phyloP scores from a whole-genome alignment of 2,888 invertebrate species.

The Argyresthia albistria region DNA sequence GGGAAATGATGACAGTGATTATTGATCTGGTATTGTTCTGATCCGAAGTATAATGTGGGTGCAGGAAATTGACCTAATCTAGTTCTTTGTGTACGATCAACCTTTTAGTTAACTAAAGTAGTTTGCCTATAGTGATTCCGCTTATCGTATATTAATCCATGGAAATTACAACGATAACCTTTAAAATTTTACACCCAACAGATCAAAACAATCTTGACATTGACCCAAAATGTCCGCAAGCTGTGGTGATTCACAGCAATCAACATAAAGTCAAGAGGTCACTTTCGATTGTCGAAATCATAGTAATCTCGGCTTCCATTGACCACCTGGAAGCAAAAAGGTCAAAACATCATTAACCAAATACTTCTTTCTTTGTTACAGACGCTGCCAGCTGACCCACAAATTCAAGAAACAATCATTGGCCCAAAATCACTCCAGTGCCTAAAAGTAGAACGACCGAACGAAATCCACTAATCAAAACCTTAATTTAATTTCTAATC shows the following conservation, averaged over 20 bases:
- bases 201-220: too few relatives aligned
- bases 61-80: too few relatives aligned
- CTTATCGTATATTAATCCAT: too few relatives aligned
- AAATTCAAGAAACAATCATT: constrained; percentile 11
- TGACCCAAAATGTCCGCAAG: not conserved
- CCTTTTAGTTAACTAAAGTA: too few relatives aligned
- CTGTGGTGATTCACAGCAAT: not conserved
- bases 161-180: too few relatives aligned
- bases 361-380: constrained; percentile 34
- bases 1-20: not conserved
- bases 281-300: constrained; percentile 21
- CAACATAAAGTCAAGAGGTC: not conserved
- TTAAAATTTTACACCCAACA: too few relatives aligned
- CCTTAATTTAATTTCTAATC: constrained; percentile 8
- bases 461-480: constrained; percentile 10
- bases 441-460: constrained; percentile 13
- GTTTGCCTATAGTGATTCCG: too few relatives aligned
- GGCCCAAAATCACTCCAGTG: constrained; percentile 14
- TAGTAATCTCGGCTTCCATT: constrained; percentile 23
- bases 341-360: constrained; percentile 29
- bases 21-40: not conserved
- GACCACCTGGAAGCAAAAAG: constrained; percentile 20
- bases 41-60: too few relatives aligned
- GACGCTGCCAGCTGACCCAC: constrained; percentile 22
- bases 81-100: too few relatives aligned